Evolutionary conservation across 2,113 vertebrate species (phyloP), one percentile per base, ranked within the genome.

Genomic region (Takifugu flavidus): DNA sequence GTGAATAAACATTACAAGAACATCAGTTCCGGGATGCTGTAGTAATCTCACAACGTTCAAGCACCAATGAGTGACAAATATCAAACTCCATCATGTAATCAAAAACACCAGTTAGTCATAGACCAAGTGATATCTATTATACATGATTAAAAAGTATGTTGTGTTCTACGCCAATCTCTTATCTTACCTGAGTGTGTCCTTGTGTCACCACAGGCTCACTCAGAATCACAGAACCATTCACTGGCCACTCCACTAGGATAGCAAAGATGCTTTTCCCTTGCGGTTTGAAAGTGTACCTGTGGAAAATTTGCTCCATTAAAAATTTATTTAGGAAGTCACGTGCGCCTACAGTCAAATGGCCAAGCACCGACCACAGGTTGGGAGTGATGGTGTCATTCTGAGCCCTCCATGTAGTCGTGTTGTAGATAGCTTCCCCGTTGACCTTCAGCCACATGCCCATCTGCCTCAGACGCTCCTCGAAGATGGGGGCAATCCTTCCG

Each of bases 401-500:
- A 1, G 86, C 86, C 53, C 93, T 88, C 96, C 96, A 98, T 0
- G 93, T 83, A 0, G 78, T 90, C 0, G 91, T 95, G 76, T 90
- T 92, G 66, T 96, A 98, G 87, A 99, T 94, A 63, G 91, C 94
- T 44, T 91, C 92, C 14, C 95, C 95, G 0, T 97, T 99, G 69
- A 98, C 90, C 49, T 79, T 66, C 67, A 99, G 89, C 97, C 97
- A 99, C 65, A 77, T 68, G 1, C 97, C 97, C 89, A 98, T 87
- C 86, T 98, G 93, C 72, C 88, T 86, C 74, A 98, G 86, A 42
- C 96, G 91, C 67, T 99, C 96, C 87, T 98, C 93, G 49, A 94
- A 98, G 76, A 98, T 62, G 12, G 91, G 87, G 13, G 90, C 13
- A 1, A 99, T 94, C 55, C 80, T 89, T 1, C 97, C 97, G 0